A percentile compares a stretch with the other conserved stretches of the same genome.
Evolutionary conservation across 2,888 invertebrate species (phyloP).

Genomic region (Leucophenga montana): DNA sequence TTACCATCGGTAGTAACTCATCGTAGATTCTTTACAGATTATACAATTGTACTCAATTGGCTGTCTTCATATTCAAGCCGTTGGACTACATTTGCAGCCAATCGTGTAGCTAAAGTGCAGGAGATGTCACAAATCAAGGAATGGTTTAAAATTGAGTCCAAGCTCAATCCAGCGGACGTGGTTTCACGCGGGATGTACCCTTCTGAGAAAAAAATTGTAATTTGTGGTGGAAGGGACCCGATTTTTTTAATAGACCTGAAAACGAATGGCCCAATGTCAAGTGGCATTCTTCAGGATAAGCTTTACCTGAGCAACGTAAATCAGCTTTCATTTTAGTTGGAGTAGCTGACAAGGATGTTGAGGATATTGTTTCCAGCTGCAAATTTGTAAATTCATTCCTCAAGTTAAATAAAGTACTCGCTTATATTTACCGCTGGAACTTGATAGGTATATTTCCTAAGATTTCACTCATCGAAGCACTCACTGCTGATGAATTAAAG

Average conservation of each 20-base stretch:
- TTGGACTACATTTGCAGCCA: slow-evolving; percentile 36
- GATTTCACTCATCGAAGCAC: no score
- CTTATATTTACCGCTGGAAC: slow-evolving; percentile 25
- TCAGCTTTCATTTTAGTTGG: no score
- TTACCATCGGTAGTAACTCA: background rate
- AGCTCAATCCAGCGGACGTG: slow-evolving; percentile 36
- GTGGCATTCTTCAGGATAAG: no score
- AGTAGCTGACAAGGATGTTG: no score
- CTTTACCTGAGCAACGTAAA: no score
- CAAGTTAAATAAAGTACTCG: slow-evolving; percentile 25
- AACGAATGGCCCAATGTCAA: no score
- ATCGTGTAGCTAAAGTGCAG: slow-evolving; percentile 37
- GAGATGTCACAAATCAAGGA: background rate
- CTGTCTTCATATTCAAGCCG: slow-evolving; percentile 28
- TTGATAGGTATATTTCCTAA: no score
- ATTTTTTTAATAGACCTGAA: no score
- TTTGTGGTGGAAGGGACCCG: slow-evolving; percentile 32
- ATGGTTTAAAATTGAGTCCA: slow-evolving; percentile 34
- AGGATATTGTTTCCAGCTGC: no score
- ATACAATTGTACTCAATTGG: slow-evolving; percentile 33
- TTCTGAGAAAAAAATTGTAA: slow-evolving; percentile 8
- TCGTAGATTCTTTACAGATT: slow-evolving; percentile 39
- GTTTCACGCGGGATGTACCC: slow-evolving; percentile 28
- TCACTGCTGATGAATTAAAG: no score
- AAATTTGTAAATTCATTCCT: slow-evolving; percentile 22